Base-by-base conservation (phyloP, 2,888 invertebrate genomes). In the Terebella lapidaria region DNA sequence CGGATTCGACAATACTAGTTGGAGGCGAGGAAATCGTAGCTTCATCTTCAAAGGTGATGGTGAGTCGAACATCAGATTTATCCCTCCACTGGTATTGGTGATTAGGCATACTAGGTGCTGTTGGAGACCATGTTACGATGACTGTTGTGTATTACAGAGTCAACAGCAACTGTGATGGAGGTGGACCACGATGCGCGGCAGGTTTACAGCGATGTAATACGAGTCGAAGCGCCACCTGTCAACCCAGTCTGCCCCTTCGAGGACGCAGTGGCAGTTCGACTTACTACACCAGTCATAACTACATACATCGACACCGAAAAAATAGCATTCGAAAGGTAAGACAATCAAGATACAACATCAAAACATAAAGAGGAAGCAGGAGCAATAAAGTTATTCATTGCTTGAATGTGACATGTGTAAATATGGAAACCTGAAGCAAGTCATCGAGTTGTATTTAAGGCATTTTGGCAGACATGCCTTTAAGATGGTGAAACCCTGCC, bases 261-360 rank as follows among this genome's bases (percentile, higher is more conserved):
- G 65, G 88, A 89, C 67, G 87, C 89, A n/a, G 86, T 96, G 42
- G 85, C 88, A 22, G 88, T 91, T 57, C 86, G 94, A 47, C 85
- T 96, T 10, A 88, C 89, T 45, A 88, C 91, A 63, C 96, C 97
- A 3, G 88, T 94, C 62, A 91, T 92, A 67, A 91, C 93, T 67
- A 95, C 95, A 70, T 96, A 91, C 78, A 87, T 97, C 62, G 95
- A 99, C 81, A 94, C 95, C 1, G 95, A 97, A 71, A 95, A 95
- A 84, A 97, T 97, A 70, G 91, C 92, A 80, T 97, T 99, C 80
- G 96, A 97, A 84, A 87, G 93, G 90, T 91, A 49, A 49, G 5
- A 20, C 35, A 35, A 15, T 10, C 35, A 10, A 18, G 10, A 35
- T 35, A n/a, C n/a, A n/a, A n/a, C n/a, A n/a, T n/a, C n/a, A n/a